Base-by-base conservation (phyloP, 2,888 invertebrate species). In the Lamellibrachia columna region DNA sequence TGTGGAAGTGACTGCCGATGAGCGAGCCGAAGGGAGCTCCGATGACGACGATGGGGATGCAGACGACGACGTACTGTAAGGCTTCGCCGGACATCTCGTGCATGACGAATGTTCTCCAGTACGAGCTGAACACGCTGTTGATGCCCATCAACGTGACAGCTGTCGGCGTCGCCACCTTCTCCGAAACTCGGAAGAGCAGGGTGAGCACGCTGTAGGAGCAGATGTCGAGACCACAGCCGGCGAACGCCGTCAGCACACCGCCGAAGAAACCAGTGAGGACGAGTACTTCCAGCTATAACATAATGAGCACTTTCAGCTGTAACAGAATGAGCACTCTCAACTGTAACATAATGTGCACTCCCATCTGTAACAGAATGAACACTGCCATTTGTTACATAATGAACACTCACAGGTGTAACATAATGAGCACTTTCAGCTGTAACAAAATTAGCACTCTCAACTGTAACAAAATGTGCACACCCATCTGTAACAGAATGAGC, bases 151-250 rank as follows among this genome's bases (percentile, higher is more conserved):
- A 93, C n/a, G 95, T 94, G 53, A 96, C 95, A 0, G 95, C 95
- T 0, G 96, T 96, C 9, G 96, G 96, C 7, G 96, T 96, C 8
- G 96, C 96, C 4, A 94, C 94, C 93, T 96, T 96, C 92, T 94
- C 94, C 15, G 93, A 92, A 2, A 94, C 93, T 8, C 94, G 52
- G 92, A 75, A 75, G 3, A 75, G 22, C 75, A 75, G 75, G 3
- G 75, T 75, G 75, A 75, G 75, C 4, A 75, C 75, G 75, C 95
- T 95, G 92, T 93, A 94, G 53, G 94, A 94, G 90, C 95, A 95
- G 75, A 96, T 96, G 93, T 96, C 96, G 40, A 96, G 94, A 8
- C 96, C 96, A 91, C 94, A 94, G n/a, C 96, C 96, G 52, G 96
- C 95, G 90, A 96, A 95, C 0, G 95, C 94, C 15, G 95, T 95